These are phyloP conservation scores for Lagopus leucura DNA, from an alignment of 2,113 vertebrate genomes.

Conservation along the genomic window DNA sequence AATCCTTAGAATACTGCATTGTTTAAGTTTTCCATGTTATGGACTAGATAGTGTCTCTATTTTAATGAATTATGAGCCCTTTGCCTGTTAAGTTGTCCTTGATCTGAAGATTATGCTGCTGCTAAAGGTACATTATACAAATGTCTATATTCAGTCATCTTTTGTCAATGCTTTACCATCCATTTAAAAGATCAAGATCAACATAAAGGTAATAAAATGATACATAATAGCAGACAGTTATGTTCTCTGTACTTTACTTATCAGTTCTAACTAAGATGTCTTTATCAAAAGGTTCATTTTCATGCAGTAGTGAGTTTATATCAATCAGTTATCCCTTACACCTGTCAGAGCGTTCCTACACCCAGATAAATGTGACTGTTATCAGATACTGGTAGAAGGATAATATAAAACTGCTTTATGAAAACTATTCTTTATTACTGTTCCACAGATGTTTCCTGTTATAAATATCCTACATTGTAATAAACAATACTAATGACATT, in stretches of 20 bases:
- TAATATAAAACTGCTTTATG: conserved; percentile 80
- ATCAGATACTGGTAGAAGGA: conserved; percentile 87
- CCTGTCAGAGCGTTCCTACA: conserved; percentile 87
- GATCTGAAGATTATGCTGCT: conserved; percentile 68
- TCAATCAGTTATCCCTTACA: conserved; percentile 86
- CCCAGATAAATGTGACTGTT: conserved; percentile 85
- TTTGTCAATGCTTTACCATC: conserved; percentile 75
- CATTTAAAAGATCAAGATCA: conserved; percentile 83
- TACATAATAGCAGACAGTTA: conserved; percentile 82
- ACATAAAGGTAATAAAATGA: conserved; percentile 85
- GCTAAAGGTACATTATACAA: conserved; percentile 72
- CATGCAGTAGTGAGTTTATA: conserved; percentile 88
- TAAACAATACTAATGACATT: conserved; percentile 83
- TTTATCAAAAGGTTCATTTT: conserved; percentile 88
- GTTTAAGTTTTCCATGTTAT: conserved; percentile 73
- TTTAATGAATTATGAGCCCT: conserved; percentile 77
- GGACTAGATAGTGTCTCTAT: conserved; percentile 54
- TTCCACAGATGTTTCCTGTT: conserved; percentile 85
- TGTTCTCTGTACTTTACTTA: conserved; percentile 84
- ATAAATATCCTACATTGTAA: conserved; percentile 81
- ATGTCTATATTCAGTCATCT: conserved; percentile 73
- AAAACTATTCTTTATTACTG: conserved; percentile 79
- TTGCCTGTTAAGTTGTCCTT: conserved; percentile 72
- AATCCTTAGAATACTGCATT: conserved; percentile 24
- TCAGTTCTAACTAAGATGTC: conserved; percentile 84